Base-by-base conservation (phyloP, 2,888 invertebrate genomes). In the Rugalucina vietnamica region DNA sequence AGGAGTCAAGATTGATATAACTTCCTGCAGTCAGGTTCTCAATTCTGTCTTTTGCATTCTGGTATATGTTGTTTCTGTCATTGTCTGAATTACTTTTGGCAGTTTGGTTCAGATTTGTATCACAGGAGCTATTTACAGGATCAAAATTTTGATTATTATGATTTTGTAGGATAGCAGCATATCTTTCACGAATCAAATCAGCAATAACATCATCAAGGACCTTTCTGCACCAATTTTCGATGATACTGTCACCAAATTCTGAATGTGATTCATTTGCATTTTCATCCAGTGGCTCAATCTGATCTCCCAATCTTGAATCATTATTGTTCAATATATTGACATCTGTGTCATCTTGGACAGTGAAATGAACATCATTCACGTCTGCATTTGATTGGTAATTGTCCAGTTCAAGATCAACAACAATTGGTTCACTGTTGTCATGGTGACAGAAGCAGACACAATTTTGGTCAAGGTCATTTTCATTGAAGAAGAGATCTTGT, bases 401-500 rank as follows among this genome's bases (percentile, higher is more conserved):
- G 21, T 65, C 21, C 14, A 24, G 10, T 8, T 34, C 36, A 24
- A 8, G 8, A n/a, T 36, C 36, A 39, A 18, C 39, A 12, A 3
- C 34, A 70, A 14, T 36, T 3, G n/a, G n/a, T 4, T 70, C 70
- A 72, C 27, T 37, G 39, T 72, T 43, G 43, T 49, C 72, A 72
- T 72, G 72, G 72, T 72, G 72, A 72, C 72, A 72, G 43, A 72
- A 72, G 27, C 72, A 72, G 43, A 21, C 72, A 72, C 72, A 72
- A 27, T 37, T 49, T 32, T 29, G 24, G 70, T 70, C 79, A 54
- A 57, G 27, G 27, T 80, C 81, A 54, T 84, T 81, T n/a, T 76
- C 71, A 37, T 79, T 54, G 77, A 92, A 93, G 70, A 89, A 91
- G 14, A 93, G 79, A 78, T 92, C 89, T 60, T 84, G 57, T 8